phyloP scores from a whole-genome alignment of 2,797 vertebrate genomes.

The Craterocephalus amniculus region DNA sequence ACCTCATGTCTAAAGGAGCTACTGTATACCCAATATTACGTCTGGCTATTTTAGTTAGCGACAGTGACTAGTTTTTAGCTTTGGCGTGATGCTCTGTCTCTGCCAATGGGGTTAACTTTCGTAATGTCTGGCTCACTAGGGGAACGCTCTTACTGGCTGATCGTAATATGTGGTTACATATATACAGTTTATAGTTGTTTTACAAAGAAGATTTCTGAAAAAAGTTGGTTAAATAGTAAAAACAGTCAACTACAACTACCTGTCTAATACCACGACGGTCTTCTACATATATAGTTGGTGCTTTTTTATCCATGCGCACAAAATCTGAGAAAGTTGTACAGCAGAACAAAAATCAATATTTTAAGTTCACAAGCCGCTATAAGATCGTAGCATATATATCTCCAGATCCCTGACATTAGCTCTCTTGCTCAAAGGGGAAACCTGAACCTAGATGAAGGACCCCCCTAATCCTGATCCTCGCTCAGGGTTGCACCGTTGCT shows the following conservation, averaged over 20 bases:
- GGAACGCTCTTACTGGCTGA: too few species aligned
- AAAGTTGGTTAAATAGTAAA: background rate
- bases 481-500: constrained; percentile 26
- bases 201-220: background rate
- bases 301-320: too few species aligned
- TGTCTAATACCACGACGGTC: too few species aligned
- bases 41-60: too few species aligned
- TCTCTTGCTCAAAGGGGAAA: background rate
- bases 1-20: too few species aligned
- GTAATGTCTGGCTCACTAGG: too few species aligned
- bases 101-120: too few species aligned
- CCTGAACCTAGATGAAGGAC: constrained; percentile 19
- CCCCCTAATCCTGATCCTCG: constrained; percentile 19
- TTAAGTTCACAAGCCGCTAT: background rate
- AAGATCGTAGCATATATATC: background rate
- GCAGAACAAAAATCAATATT: background rate
- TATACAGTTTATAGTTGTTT: background rate
- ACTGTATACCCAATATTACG: too few species aligned
- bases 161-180: background rate
- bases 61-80: too few species aligned
- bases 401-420: background rate
- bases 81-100: too few species aligned
- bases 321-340: background rate
- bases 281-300: background rate
- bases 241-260: background rate